Percentiles rank a stretch among this genome's conserved stretches.
phyloP scores from a whole-genome alignment of 2,888 invertebrate species.

The Pocota personata region DNA sequence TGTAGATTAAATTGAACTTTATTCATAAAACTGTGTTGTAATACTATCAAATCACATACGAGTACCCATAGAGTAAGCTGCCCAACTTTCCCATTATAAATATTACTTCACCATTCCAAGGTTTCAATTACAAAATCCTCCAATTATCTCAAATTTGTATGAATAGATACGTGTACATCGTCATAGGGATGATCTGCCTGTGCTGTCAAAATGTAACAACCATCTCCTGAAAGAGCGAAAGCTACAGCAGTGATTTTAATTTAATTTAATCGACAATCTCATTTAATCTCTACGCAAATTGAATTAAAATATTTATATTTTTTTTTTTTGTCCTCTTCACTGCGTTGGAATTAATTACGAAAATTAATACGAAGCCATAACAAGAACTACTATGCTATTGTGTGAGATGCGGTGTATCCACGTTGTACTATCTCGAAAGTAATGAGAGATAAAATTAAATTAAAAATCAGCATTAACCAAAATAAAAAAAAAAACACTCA shows the following conservation, averaged over 20 bases:
- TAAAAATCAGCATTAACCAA: conserved; percentile 45
- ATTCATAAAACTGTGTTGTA: no score
- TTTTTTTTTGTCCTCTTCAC: background rate
- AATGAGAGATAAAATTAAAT: conserved; percentile 46
- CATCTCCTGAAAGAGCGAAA: background rate
- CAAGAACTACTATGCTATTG: background rate
- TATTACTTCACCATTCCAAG: background rate
- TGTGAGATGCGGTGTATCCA: background rate
- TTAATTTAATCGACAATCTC: conserved; percentile 66
- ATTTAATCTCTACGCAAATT: conserved; percentile 62
- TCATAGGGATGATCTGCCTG: background rate
- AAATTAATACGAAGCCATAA: conserved; percentile 52
- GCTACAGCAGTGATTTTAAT: conserved; percentile 42
- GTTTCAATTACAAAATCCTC: background rate
- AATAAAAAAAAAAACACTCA: conserved; percentile 7
- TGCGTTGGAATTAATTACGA: conserved; percentile 59
- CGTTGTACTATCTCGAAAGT: conserved; percentile 12
- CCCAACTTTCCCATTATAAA: background rate
- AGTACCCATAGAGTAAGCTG: no score
- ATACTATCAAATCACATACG: no score
- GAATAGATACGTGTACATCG: no score
- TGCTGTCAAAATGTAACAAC: background rate
- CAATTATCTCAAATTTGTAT: background rate
- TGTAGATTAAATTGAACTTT: no score
- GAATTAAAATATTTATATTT: conserved; percentile 60